Evolutionary conservation across 2,113 vertebrate species (phyloP).

Genomic region (Cryptomyrus ogoouensis): DNA sequence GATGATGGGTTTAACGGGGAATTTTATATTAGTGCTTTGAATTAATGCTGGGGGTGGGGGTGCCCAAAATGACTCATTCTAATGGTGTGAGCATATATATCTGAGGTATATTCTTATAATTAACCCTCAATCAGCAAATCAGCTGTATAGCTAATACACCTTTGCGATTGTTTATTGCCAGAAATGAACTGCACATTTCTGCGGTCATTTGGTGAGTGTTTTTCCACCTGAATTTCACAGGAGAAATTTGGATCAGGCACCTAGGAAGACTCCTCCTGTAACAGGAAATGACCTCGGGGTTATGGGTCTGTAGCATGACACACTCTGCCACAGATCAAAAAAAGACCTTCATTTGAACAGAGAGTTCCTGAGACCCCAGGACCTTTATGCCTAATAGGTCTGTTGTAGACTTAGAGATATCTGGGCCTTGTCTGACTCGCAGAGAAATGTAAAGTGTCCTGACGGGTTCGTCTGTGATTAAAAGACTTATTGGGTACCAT

Average conservation of each 20-base stretch:
- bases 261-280: neutral
- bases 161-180: too few relatives aligned
- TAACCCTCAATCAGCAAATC: neutral
- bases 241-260: neutral
- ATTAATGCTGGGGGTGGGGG: neutral
- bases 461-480: neutral
- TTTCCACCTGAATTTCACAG: neutral
- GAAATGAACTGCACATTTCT: too few relatives aligned
- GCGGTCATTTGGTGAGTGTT: neutral
- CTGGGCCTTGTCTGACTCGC: neutral
- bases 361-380: neutral
- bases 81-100: neutral
- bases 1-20: neutral
- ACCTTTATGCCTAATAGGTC: neutral
- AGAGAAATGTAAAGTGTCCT: neutral
- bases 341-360: neutral
- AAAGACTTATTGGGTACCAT: neutral
- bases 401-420: neutral
- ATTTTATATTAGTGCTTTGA: neutral
- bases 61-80: neutral
- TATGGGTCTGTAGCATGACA: neutral
- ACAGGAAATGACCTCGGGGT: neutral
- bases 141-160: too few relatives aligned
- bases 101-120: neutral
- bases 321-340: neutral